These are phyloP conservation scores for Hippocampus mohnikei DNA, from an alignment of 2,113 vertebrate genomes.

Conservation along the genomic window DNA sequence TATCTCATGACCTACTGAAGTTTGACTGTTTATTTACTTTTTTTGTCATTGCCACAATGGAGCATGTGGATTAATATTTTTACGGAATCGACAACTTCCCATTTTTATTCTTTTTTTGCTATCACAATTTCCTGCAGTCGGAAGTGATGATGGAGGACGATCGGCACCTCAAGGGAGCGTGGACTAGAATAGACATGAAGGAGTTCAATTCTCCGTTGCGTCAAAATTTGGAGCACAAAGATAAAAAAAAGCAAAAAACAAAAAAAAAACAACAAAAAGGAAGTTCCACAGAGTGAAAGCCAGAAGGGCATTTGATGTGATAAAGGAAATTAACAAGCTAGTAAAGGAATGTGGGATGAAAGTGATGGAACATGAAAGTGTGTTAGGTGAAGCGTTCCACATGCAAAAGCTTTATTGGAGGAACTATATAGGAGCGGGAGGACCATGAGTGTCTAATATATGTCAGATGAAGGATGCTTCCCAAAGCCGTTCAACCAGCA, in stretches of 20 bases:
- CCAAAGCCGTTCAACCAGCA: slow-evolving; percentile 26
- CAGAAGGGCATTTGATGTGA: slow-evolving; percentile 9
- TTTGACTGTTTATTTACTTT: background rate
- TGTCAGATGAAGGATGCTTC: slow-evolving; percentile 36
- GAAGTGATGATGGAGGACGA: slow-evolving; percentile 32
- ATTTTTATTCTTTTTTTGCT: no score
- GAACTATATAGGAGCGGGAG: slow-evolving; percentile 12
- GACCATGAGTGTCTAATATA: slow-evolving; percentile 19
- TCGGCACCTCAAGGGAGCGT: slow-evolving; percentile 39
- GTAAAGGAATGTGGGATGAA: background rate
- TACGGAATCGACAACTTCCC: slow-evolving; percentile 15
- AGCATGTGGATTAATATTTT: background rate
- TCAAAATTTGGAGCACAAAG: slow-evolving; percentile 37
- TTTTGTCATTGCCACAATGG: background rate
- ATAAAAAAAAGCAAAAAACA: background rate
- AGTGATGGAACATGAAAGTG: background rate
- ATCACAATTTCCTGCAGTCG: slow-evolving; percentile 22
- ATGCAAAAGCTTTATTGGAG: background rate
- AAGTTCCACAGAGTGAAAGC: slow-evolving; percentile 17
- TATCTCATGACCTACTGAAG: background rate
- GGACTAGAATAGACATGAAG: slow-evolving; percentile 50
- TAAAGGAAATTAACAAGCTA: slow-evolving; percentile 9
- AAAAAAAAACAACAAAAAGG: background rate
- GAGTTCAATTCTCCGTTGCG: slow-evolving; percentile 44
- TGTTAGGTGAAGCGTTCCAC: background rate